Percentiles rank a stretch among this genome's conserved stretches.
Conservation (phyloP, 2,888 invertebrate genomes). For the Caenorhabditis drosophilae region DNA sequence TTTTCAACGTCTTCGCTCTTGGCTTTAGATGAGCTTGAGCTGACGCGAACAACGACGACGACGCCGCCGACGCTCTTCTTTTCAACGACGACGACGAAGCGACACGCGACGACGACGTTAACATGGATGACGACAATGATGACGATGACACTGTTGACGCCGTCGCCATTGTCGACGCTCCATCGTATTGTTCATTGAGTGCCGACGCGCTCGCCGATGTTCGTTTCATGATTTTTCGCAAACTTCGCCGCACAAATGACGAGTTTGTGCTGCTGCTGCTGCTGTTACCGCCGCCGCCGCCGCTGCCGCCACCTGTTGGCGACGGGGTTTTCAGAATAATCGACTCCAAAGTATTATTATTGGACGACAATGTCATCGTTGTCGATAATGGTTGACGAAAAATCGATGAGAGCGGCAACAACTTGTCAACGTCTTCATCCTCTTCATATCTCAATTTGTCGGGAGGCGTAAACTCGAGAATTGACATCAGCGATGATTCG, state of each 20-base stretch:
- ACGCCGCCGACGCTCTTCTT: conserved; percentile 27
- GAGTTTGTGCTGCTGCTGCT: conserved; percentile 2
- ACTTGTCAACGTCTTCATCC: conserved; percentile 9
- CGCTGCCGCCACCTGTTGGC: background rate
- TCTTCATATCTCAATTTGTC: too few species aligned
- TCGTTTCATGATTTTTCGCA: conserved; percentile 38
- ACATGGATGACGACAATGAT: too few species aligned
- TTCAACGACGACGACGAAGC: conserved; percentile 16
- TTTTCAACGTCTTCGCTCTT: conserved; percentile 34
- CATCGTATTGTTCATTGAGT: conserved; percentile 15
- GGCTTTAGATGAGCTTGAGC: conserved; percentile 29
- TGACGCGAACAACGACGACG: conserved; percentile 27
- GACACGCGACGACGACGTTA: too few species aligned
- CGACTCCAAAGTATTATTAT: background rate
- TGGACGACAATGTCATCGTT: conserved; percentile 6
- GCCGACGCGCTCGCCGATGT: conserved; percentile 15
- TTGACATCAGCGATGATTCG: background rate
- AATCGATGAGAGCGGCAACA: conserved; percentile 30
- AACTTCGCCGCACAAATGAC: conserved; percentile 27
- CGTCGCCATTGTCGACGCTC: conserved; percentile 1
- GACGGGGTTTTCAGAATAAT: conserved; percentile 3
- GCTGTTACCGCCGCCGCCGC: background rate
- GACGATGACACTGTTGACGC: background rate
- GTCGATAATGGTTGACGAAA: conserved; percentile 5
- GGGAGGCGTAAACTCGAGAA: too few species aligned